Evolutionary conservation across 2,113 vertebrate genomes (phyloP), one percentile per base, ranked within the genome.

Genomic region (Burhinus oedicnemus): DNA sequence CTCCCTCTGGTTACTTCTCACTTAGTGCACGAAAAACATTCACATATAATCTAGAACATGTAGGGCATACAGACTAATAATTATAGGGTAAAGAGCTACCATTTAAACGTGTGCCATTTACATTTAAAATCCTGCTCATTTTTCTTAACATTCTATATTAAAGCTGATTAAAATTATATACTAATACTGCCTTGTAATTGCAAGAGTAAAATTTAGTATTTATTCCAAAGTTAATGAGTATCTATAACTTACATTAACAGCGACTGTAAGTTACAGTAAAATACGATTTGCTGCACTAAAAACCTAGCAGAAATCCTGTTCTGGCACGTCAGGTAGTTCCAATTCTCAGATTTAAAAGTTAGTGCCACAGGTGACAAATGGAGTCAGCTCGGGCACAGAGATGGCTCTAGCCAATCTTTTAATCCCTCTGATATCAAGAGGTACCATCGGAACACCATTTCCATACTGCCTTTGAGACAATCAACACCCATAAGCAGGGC

Each of bases 81-180:
- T 82, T 82, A 78, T 11, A 55, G 2, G 71, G 60, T 36, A 68
- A 42, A 75, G 30, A 84, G n/a, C 57, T 87, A 65, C n/a, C n/a
- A 83, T 80, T 90, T 90, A 92, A 94, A 57, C 44, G 20, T 38
- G 25, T 89, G 70, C 20, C 36, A 85, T 79, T 93, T 85, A 52
- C 58, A 82, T 90, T 93, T 80, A 30, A 83, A 96, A 91, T 62
- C 51, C 78, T 74, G 42, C 23, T 94, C 27, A 55, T 91, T 91
- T 93, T 85, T 72, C 87, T 68, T 75, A 85, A 58, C n/a, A 55
- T 86, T 83, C 64, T 57, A 11, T 58, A 85, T 94, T 93, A 93
- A 95, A 96, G 34, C 52, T 90, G 84, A 94, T 94, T 92, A 85
- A 91, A 95, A 96, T 89, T 83, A 89, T 72, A 94, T 74, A 83